Evolutionary conservation across 2,797 vertebrate species (phyloP), one percentile per base, ranked within the genome.

Genomic region (Columba guinea): DNA sequence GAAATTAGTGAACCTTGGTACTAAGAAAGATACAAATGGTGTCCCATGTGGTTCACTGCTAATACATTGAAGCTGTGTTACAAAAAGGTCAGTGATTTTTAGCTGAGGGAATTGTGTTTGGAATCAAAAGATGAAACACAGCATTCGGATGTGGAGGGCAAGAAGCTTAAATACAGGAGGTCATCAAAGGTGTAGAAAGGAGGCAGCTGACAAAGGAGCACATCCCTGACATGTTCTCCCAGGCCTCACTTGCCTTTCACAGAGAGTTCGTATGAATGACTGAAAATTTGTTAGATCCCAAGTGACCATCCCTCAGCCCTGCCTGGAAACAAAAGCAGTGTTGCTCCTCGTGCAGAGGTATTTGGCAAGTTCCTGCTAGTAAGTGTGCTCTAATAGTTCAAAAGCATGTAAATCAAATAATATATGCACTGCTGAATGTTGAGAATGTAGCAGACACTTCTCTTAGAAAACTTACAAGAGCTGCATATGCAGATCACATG

Each of bases 181-280:
- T 78, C 51, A 73, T 59, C 26, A 46, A 39, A 85, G 10, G 7
- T 60, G 14, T 52, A 71, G 63, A 68, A 44, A 63, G 23, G 17
- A 59, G 26, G 32, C 10, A 68, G n/a, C 21, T 75, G 53, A 34
- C 16, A 81, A 63, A 41, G 28, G 7, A 16, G 2, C 10, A 1
- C 4, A 41, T 35, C 10, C 16, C 32, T 76, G 56, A 30, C 8
- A 4, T 55, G 18, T 69, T 58, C 32, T 84, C 30, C 26, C 27
- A 46, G 19, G 22, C 34, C 46, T 84, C 30, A 11, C 15, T 49
- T 77, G 26, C 28, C 41, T 84, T 83, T 80, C 3, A 4, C 9
- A 55, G 44, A 39, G 15, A 62, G 28, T 27, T 87, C 13, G 20
- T 60, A 12, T 0, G 0, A 55, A 27, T 13, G 28, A 70, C 20